Evolutionary conservation across 2,888 invertebrate species (phyloP).

Genomic region (Noctuana brunneofusca): DNA sequence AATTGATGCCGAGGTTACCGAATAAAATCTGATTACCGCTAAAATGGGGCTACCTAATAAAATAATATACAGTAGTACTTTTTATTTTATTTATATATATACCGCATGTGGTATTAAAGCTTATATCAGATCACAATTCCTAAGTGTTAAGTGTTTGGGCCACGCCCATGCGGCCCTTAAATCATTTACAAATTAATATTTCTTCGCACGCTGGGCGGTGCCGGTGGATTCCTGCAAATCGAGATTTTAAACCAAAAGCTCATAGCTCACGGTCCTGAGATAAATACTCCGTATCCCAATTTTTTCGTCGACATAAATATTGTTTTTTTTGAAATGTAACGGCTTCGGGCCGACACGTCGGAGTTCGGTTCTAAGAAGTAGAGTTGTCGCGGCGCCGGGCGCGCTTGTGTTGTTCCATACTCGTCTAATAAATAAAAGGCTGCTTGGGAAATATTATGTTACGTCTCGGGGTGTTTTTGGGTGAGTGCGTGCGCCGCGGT

Average conservation of each 20-base stretch:
- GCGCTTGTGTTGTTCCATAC: conserved; percentile 48
- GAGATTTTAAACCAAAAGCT: conserved; percentile 71
- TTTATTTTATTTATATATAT: too few relatives aligned
- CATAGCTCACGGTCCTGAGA: conserved; percentile 72
- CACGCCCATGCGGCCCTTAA: conserved; percentile 61
- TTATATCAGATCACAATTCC: not conserved
- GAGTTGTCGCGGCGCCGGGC: conserved; percentile 77
- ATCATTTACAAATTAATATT: conserved; percentile 69
- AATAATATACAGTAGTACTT: too few relatives aligned
- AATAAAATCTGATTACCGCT: conserved; percentile 42
- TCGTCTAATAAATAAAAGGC: conserved; percentile 79
- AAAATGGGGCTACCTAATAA: too few relatives aligned
- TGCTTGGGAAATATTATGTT: conserved; percentile 82
- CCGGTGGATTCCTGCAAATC: conserved; percentile 77
- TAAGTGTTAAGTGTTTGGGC: conserved; percentile 28
- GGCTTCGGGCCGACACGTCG: conserved; percentile 74
- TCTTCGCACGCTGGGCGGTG: conserved; percentile 60
- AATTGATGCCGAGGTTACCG: conserved; percentile 50
- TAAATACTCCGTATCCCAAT: conserved; percentile 73
- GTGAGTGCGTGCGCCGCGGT: conserved; percentile 61
- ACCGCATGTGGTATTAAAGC: too few relatives aligned
- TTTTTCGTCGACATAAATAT: conserved; percentile 81
- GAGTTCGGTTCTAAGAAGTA: conserved; percentile 73
- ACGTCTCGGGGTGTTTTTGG: conserved; percentile 75
- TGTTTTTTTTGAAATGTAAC: conserved; percentile 78